Conservation (phyloP, 2,113 vertebrate species). For the Hypanus sabinus region DNA sequence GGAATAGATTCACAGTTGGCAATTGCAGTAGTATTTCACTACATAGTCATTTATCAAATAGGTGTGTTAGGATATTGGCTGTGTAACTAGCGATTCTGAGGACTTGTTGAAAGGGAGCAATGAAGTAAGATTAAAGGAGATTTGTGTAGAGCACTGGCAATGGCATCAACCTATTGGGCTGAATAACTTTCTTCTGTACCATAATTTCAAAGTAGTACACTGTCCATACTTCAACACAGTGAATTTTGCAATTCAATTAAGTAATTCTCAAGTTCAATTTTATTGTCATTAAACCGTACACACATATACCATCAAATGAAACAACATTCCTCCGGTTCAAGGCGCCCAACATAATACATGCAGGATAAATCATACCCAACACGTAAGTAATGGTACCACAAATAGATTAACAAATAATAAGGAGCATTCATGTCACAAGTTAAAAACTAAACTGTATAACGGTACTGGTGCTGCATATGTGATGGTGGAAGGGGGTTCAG, state of each 20-base stretch:
- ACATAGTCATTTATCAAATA: not conserved
- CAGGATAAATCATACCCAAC: too few relatives aligned
- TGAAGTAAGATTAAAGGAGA: not conserved
- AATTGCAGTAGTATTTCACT: not conserved
- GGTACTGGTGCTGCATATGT: too few relatives aligned
- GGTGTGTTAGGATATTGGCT: not conserved
- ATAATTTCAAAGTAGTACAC: not conserved
- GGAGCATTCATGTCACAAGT: too few relatives aligned
- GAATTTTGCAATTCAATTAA: constrained; percentile 9
- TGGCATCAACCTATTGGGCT: not conserved
- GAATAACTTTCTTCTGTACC: not conserved
- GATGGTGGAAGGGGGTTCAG: too few relatives aligned
- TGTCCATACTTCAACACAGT: not conserved
- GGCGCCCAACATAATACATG: too few relatives aligned
- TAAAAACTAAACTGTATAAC: too few relatives aligned
- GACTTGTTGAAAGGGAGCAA: not conserved
- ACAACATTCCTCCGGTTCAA: too few relatives aligned
- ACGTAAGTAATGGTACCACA: too few relatives aligned
- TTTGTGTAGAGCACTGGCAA: not conserved
- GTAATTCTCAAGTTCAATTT: too few relatives aligned
- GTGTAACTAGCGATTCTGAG: not conserved
- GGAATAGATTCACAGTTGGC: not conserved
- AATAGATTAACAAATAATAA: too few relatives aligned
- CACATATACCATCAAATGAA: too few relatives aligned
- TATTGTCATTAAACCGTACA: too few relatives aligned